These are phyloP conservation scores for Apotomis capreana DNA, from an alignment of 2,888 invertebrate genomes.

Conservation along the genomic window DNA sequence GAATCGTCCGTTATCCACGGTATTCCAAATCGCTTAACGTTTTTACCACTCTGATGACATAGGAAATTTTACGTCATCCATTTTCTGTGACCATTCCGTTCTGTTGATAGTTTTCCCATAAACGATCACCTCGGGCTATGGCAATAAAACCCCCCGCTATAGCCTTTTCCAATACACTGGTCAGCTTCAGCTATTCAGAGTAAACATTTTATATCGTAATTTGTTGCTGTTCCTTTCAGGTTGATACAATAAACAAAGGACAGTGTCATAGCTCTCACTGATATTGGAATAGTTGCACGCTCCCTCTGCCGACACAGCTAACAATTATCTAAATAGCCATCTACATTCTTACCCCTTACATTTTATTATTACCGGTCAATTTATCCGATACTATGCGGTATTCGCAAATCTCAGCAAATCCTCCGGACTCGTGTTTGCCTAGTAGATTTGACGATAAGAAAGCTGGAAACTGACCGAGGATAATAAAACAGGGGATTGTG, in stretches of 20 bases:
- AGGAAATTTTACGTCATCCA: conserved; percentile 72
- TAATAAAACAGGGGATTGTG: conserved; percentile 68
- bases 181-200: conserved; percentile 40
- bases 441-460: conserved; percentile 75
- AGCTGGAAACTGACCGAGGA: conserved; percentile 62
- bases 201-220: conserved; percentile 10
- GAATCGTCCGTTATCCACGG: not conserved
- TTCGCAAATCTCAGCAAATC: conserved; percentile 78
- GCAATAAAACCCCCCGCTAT: conserved; percentile 73
- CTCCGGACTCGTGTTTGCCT: conserved; percentile 70
- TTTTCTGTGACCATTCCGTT: conserved; percentile 56
- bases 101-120: conserved; percentile 80
- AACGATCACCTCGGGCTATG: conserved; percentile 75
- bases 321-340: conserved; percentile 85
- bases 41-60: conserved; percentile 36
- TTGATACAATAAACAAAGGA: conserved; percentile 27
- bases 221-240: conserved; percentile 32
- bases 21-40: conserved; percentile 34
- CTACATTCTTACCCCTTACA: conserved; percentile 84
- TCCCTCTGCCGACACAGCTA: conserved; percentile 71
- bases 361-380: conserved; percentile 84
- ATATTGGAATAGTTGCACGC: conserved; percentile 20
- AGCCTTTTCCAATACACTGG: conserved; percentile 81
- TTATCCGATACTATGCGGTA: conserved; percentile 70
- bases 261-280: conserved; percentile 7